Base-by-base conservation (phyloP, 64 coral and sea anemone genomes). In the Anthopleura sola region DNA sequence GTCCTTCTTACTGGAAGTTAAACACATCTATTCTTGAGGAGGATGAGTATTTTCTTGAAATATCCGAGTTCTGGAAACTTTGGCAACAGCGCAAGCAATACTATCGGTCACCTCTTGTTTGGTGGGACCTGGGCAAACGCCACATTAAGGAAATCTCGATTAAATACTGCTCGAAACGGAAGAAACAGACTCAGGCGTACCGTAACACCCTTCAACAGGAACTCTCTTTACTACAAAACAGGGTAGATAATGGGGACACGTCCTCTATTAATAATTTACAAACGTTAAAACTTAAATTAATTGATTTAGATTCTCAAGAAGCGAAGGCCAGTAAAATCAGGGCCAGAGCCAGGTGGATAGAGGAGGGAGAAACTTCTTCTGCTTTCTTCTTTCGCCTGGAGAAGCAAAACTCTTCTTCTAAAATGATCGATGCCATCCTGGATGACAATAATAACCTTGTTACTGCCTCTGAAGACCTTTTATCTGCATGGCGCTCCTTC, bases 281-380 rank as follows among this genome's bases (percentile, higher is more conserved):
- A 0, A 5, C 21, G 0, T 26, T 32, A 62, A 21, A 21, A 62
- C 58, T 21, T 24, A 16, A 3, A 16, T 21, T 62, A 21, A 19
- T n/a, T 7, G 3, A 68, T 3, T 14, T 26, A 23, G 64, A 68
- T 32, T 3, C 32, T 2, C 3, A 33, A 26, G n/a, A 23, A 26
- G 64, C 64, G 0, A 68, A 33, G 3, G n/a, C 21, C n/a, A 23
- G n/a, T 2, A 8, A 16, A 56, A 24, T 60, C 31, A 11, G 82
- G 24, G 32, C 53, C 16, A 49, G 54, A 3, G 50, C 82, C 18
- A 37, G 38, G 54, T 87, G 75, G 86, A 32, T 55, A 0, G 75
- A 87, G 36, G 74, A 87, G 20, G 86, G 86, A 0, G 69, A 86
- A 18, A 77, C n/a, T 9, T 49, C 85, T 23, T 23, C 47, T 5